Evolutionary conservation across 2,113 vertebrate species (phyloP), one percentile per base, ranked within the genome.

Genomic region (Anarrhichthys ocellatus): DNA sequence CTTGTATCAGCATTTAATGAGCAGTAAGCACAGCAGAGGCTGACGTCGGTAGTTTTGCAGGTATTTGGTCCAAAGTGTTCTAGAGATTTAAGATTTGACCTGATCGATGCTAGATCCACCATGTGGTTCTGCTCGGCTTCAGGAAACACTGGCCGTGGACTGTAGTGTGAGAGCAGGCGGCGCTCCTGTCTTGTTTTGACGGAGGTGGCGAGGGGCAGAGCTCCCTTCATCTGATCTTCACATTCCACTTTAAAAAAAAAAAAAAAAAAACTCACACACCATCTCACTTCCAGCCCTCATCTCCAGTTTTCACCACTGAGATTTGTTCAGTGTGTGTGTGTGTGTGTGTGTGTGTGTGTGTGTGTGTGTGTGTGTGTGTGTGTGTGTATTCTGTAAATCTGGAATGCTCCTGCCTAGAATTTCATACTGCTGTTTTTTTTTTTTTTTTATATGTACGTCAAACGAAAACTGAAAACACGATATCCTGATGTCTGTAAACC

Each of bases 41-140:
- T 68, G 24, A 46, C 48, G 17, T 32, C 27, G 11, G 44, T 20
- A 9, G 2, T 50, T 69, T 29, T 48, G 5, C 24, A 32, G 42
- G 22, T 15, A 65, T 65, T 40, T 15, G 6, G 64, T 66, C 38
- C 13, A 44, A 64, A 38, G 10, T 38, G 14, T 62, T 20, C n/a
- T 27, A 34, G 9, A 34, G 27, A 58, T 6, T 6, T 20, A 46
- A 46, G 8, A 29, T 3, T 29, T 32, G 13, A 29, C 56, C 56
- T n/a, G 22, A 54, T 54, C 46, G 9, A n/a, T 54, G 50, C 22
- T 84, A 75, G 76, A 67, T 14, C 17, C 40, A 62, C 74, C 82
- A 80, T 88, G 85, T 89, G 89, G 84, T 89, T 89, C 86, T 88
- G 86, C 75, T 90, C 58, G 38, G 79, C 77, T 73, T 82, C 76